Base-by-base conservation (phyloP, 1,140 invertebrate genomes). In the Drosophila guanche region DNA sequence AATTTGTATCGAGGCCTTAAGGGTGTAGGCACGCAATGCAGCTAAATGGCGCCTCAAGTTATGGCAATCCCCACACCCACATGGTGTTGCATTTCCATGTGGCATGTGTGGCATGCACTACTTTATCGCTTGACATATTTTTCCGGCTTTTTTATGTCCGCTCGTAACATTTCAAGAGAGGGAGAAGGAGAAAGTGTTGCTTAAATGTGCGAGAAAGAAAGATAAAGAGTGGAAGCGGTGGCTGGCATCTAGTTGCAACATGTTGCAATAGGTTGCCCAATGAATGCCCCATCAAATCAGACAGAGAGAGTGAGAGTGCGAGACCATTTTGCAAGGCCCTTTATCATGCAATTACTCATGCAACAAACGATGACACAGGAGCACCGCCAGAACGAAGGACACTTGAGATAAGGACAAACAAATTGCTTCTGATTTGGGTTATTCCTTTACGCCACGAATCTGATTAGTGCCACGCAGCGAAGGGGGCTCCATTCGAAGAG, bases 271-370 rank as follows among this genome's bases (percentile, higher is more conserved):
- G 72, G 3, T 33, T 33, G 8, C 8, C 37, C 62, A 47, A 48
- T 68, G 43, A 33, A 33, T 33, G 14, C 33, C 43, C 63, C 72
- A 85, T 85, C 80, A 84, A 84, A 85, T 79, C 76, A 5, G 25
- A 27, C 16, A 20, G 16, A 20, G 16, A 27, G 25, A 5, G 25
- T 0, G 10, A 37, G 7, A 33, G 2, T 58, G 43, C 43, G 33
- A 57, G 61, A n/a, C 40, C 75, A 74, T 67, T 77, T 77, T 48
- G 74, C 50, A 45, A 62, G 33, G 71, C 76, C 73, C 80, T 85
- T 85, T 84, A 84, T 76, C 80, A 75, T 63, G 80, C 79, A 85
- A 84, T 84, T 84, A 85, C 80, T 52, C 47, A 50, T 22, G 75
- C 58, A 71, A 83, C 58, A 67, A 83, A 67, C 58, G 65, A 75